phyloP scores from a whole-genome alignment of 2,888 invertebrate species.

The Hirtodrosophila cameraria region DNA sequence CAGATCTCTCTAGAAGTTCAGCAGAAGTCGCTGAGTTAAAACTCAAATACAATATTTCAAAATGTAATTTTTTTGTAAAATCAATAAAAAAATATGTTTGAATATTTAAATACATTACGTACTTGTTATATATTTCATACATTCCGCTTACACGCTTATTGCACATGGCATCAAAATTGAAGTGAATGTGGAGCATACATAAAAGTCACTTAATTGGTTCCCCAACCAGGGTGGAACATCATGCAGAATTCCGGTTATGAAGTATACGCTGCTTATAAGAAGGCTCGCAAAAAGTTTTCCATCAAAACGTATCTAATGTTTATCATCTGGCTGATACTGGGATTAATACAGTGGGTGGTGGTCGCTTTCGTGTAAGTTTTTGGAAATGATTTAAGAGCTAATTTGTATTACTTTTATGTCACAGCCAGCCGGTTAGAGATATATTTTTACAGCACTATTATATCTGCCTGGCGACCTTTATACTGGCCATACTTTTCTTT shows the following conservation, averaged over 20 bases:
- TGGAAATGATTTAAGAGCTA: background rate
- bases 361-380: slow-evolving; percentile 41
- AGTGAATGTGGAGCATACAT: slow-evolving; percentile 7
- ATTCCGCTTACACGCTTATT: background rate
- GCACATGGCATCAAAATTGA: slow-evolving; percentile 14
- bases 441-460: slow-evolving; percentile 1
- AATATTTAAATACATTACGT: slow-evolving; percentile 9
- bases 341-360: slow-evolving; percentile 38
- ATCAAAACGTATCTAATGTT: slow-evolving; percentile 14
- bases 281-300: slow-evolving; percentile 25
- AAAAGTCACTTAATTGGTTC: background rate
- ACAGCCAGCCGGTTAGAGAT: background rate
- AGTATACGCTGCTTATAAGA: slow-evolving; percentile 23
- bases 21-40: too few species aligned
- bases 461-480: slow-evolving; percentile 20
- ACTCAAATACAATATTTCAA: too few species aligned
- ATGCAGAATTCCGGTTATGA: background rate
- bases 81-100: slow-evolving; percentile 2
- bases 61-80: background rate
- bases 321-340: slow-evolving; percentile 19
- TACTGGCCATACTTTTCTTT: slow-evolving; percentile 30
- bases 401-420: background rate
- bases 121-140: background rate
- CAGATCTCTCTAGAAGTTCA: too few species aligned
- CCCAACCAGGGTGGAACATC: background rate